Evolutionary conservation across 2,113 vertebrate genomes (phyloP).

Genomic region (Axis porcinus): DNA sequence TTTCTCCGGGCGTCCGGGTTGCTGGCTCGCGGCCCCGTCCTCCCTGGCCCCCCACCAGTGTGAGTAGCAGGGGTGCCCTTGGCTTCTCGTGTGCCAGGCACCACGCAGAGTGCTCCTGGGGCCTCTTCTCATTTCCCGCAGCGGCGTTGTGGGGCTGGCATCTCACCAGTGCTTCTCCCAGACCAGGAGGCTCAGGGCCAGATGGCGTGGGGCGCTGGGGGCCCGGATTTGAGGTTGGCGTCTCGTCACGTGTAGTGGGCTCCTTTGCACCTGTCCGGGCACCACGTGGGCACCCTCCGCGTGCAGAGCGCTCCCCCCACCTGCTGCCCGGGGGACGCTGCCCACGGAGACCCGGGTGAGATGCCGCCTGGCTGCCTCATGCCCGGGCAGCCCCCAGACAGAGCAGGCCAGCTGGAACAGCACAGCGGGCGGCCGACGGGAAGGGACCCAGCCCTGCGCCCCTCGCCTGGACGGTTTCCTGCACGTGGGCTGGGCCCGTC

Average conservation of each 20-base stretch:
- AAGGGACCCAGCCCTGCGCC: not conserved
- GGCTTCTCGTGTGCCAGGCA: not conserved
- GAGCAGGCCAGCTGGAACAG: too few relatives aligned
- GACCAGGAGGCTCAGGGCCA: not conserved
- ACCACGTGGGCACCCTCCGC: rapidly evolving
- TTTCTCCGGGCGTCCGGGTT: not conserved
- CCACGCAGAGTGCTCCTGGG: not conserved
- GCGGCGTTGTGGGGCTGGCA: not conserved
- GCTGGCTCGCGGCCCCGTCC: not conserved
- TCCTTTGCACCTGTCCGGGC: not conserved
- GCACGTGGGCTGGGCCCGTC: not conserved
- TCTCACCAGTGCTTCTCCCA: not conserved
- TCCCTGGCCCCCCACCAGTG: not conserved
- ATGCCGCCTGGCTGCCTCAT: not conserved
- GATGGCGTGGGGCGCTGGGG: not conserved
- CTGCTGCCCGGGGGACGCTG: rapidly evolving
- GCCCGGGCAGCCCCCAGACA: not conserved
- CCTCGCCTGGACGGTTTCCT: rapidly evolving
- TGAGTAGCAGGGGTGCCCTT: too few relatives aligned
- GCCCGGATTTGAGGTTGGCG: not conserved
- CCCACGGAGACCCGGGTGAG: not conserved
- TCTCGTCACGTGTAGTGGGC: not conserved
- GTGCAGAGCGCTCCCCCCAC: rapidly evolving
- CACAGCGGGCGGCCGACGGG: not conserved
- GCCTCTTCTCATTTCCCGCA: not conserved